These are phyloP conservation scores for Tapirus indicus DNA, from an alignment of 2,797 vertebrate genomes.

Conservation along the genomic window DNA sequence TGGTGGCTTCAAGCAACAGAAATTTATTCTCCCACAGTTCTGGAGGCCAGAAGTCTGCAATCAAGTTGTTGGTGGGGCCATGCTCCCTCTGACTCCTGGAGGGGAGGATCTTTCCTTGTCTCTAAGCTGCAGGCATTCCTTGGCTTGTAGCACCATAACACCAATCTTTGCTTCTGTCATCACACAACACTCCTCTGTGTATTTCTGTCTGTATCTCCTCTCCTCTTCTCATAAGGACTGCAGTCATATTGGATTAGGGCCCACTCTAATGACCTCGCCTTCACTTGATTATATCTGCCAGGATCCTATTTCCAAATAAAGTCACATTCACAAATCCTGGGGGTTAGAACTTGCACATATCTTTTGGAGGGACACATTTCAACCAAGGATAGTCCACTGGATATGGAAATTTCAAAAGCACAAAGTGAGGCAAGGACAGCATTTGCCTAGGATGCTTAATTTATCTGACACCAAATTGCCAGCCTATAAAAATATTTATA, in stretches of 20 bases:
- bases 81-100: neutral
- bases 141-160: neutral
- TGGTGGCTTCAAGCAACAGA: neutral
- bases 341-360: neutral
- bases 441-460: neutral
- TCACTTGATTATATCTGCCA: neutral
- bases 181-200: too few species aligned
- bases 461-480: neutral
- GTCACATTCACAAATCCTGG: neutral
- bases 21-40: neutral
- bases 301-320: neutral
- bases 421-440: neutral
- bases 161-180: neutral
- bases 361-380: neutral
- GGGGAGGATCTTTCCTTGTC: rapidly evolving
- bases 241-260: neutral
- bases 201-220: neutral
- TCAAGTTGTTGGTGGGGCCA: neutral
- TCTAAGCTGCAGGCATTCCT: neutral
- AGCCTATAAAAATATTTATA: neutral
- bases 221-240: neutral
- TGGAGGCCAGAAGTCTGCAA: neutral
- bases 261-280: neutral
- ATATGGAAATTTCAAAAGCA: neutral
- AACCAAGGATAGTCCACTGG: neutral